These are phyloP conservation scores for Stenolophus ochropezus DNA, from an alignment of 2,888 invertebrate genomes.

Conservation along the genomic window DNA sequence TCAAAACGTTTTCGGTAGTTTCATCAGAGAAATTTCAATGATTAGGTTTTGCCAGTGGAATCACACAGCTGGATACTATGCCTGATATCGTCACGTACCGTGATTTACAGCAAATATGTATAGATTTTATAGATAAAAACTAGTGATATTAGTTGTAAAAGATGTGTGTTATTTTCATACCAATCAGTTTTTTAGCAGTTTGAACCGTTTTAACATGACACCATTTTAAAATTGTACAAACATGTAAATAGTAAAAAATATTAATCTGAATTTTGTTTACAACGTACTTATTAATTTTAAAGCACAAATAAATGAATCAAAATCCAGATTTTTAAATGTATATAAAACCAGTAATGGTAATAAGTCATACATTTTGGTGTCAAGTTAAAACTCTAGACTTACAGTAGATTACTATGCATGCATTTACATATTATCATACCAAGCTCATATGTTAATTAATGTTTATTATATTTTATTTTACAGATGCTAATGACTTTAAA, in stretches of 20 bases:
- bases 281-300: constrained; percentile 25
- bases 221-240: constrained; percentile 38
- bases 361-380: constrained; percentile 22
- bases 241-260: constrained; percentile 6
- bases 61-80: constrained; percentile 33
- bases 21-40: neutral
- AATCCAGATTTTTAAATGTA: constrained; percentile 5
- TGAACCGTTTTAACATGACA: constrained; percentile 22
- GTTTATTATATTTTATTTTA: constrained; percentile 35
- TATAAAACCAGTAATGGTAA: constrained; percentile 20
- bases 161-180: constrained; percentile 48
- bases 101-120: constrained; percentile 40
- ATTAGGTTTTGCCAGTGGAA: constrained; percentile 27
- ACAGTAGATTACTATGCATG: constrained; percentile 34
- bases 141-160: constrained; percentile 52
- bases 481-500: constrained; percentile 31
- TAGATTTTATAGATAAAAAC: constrained; percentile 48
- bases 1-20: neutral
- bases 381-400: constrained; percentile 32
- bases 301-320: constrained; percentile 16
- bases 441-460: constrained; percentile 25
- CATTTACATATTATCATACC: constrained; percentile 43
- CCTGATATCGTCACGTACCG: constrained; percentile 32
- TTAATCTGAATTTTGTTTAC: constrained; percentile 31
- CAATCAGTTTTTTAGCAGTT: constrained; percentile 30